phyloP scores from a whole-genome alignment of 2,113 vertebrate species.

The Ptyas mucosa region DNA sequence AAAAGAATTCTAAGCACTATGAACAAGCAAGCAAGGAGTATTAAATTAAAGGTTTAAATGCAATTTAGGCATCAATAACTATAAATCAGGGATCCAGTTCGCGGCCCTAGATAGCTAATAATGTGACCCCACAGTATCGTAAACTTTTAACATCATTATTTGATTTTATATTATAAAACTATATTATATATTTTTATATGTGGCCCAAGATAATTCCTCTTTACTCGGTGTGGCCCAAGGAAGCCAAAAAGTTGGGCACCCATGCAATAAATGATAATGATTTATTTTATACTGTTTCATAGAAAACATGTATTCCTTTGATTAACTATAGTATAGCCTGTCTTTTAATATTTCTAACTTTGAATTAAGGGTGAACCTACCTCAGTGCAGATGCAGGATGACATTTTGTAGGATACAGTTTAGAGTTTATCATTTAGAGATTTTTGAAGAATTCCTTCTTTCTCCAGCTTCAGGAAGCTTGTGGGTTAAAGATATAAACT shows the following conservation, averaged over 20 bases:
- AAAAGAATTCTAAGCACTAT: neutral
- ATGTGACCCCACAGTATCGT: neutral
- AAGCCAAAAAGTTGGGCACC: neutral
- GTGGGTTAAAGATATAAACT: neutral
- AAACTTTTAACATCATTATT: neutral
- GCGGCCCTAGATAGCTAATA: neutral
- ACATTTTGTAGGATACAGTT: neutral
- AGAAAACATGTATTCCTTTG: neutral
- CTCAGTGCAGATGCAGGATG: neutral
- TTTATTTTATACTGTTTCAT: neutral
- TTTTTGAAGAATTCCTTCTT: neutral
- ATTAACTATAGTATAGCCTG: neutral
- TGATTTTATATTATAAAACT: neutral
- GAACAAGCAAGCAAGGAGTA: neutral
- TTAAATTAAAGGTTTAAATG: neutral
- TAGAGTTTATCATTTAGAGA: neutral
- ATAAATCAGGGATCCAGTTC: neutral
- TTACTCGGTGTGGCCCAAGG: neutral
- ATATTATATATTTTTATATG: neutral
- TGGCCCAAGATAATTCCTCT: neutral
- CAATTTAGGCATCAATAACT: neutral
- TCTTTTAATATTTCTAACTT: neutral
- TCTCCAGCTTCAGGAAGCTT: neutral
- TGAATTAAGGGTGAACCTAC: neutral
- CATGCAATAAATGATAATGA: neutral